phyloP scores from a whole-genome alignment of 2,797 vertebrate genomes.

The Hyperoplus immaculatus region DNA sequence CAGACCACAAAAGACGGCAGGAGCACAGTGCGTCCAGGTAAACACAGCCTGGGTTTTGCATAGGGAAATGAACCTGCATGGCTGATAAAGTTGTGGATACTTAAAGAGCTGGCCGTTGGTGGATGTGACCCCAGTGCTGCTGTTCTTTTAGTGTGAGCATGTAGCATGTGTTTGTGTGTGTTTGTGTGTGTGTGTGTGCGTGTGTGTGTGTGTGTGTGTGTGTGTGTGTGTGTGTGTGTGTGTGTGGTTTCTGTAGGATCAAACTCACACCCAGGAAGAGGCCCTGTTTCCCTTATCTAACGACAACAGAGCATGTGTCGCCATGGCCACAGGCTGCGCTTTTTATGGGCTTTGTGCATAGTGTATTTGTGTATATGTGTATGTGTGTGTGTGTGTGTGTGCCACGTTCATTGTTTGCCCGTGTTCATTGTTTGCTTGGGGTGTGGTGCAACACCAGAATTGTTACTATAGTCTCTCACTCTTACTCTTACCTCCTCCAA shows the following conservation, averaged over 20 bases:
- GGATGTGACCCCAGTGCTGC: constrained; percentile 61
- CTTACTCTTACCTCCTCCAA: constrained; percentile 42
- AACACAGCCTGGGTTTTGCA: constrained; percentile 63
- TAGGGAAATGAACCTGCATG: constrained; percentile 66
- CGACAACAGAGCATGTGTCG: constrained; percentile 83
- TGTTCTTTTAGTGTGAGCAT: constrained; percentile 44
- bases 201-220: constrained; percentile 30
- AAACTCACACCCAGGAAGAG: constrained; percentile 83
- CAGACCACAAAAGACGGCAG: constrained; percentile 12
- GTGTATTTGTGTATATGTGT: constrained; percentile 33
- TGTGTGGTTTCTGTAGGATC: constrained; percentile 58
- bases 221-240: constrained; percentile 37
- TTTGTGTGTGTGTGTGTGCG: constrained; percentile 12
- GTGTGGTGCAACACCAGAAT: constrained; percentile 81
- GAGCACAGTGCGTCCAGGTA: constrained; percentile 42
- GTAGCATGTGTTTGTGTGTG: constrained; percentile 28
- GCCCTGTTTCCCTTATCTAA: constrained; percentile 84
- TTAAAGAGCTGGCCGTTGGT: constrained; percentile 36
- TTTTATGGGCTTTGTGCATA: constrained; percentile 74
- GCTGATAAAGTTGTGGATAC: constrained; percentile 57
- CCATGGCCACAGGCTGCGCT: constrained; percentile 83
- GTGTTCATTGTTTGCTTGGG: constrained; percentile 79
- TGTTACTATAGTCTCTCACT: constrained; percentile 73
- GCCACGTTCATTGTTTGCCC: constrained; percentile 75
- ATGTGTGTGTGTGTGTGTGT: constrained; percentile 37